Conservation (phyloP, 2,113 vertebrate species). For the Aramus guarauna region DNA sequence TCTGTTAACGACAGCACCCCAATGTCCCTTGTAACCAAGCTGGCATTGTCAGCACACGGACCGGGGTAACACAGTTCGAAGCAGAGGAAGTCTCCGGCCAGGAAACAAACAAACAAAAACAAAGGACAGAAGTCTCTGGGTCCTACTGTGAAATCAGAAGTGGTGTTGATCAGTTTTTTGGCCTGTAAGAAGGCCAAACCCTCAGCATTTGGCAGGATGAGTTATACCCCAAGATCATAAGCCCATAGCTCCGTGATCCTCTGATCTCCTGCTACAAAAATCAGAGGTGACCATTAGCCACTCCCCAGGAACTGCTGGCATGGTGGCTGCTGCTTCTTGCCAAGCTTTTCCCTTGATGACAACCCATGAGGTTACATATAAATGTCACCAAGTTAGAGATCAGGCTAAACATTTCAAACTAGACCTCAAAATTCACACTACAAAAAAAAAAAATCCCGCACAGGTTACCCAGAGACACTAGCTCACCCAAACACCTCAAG, state of each 20-base stretch:
- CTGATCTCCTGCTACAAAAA: fast-evolving
- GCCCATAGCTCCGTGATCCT: fast-evolving
- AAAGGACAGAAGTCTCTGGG: fast-evolving
- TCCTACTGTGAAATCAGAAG: background rate
- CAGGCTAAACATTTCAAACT: fast-evolving
- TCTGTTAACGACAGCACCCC: background rate
- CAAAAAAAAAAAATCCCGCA: background rate
- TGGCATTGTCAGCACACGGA: background rate
- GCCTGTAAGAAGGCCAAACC: background rate
- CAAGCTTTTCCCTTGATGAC: too few species aligned
- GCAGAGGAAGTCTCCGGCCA: background rate
- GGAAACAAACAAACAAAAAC: too few species aligned
- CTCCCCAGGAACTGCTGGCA: background rate
- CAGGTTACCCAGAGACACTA: background rate
- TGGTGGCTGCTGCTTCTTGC: background rate
- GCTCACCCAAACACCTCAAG: background rate
- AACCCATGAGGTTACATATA: background rate
- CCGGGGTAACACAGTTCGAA: fast-evolving
- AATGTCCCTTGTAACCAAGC: background rate
- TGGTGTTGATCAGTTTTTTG: fast-evolving
- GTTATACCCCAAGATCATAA: background rate
- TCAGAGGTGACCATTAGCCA: fast-evolving
- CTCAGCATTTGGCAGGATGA: background rate
- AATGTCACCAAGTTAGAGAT: background rate
- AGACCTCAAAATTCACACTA: too few species aligned